phyloP scores from a whole-genome alignment of 2,797 vertebrate species.

The Propithecus deckenii region DNA sequence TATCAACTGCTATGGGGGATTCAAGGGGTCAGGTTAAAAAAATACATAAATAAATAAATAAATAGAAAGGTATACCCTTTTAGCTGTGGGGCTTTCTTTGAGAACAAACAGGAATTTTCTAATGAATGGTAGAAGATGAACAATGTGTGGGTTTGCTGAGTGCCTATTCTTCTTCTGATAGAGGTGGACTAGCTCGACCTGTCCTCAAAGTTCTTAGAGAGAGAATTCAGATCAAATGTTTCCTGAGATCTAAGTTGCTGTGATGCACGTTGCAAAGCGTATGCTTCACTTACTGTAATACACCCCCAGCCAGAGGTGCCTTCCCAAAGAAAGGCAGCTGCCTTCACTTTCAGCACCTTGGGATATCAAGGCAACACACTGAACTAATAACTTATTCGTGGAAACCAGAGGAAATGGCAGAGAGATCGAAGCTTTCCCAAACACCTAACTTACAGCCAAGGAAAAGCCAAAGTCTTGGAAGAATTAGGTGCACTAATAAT shows the following conservation, averaged over 20 bases:
- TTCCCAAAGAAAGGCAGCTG: not conserved
- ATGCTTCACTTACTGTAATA: not conserved
- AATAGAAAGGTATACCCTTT: not conserved
- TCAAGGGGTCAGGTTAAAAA: not conserved
- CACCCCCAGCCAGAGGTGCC: not conserved
- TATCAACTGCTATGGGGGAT: not conserved
- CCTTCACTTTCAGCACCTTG: not conserved
- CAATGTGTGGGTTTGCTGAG: not conserved
- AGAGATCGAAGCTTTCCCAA: not conserved
- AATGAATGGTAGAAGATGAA: not conserved
- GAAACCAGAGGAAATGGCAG: constrained; percentile 28
- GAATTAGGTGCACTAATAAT: constrained; percentile 15
- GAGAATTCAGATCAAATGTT: constrained; percentile 8
- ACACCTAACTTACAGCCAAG: not conserved
- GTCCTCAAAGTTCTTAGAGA: not conserved
- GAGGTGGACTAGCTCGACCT: not conserved
- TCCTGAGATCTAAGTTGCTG: constrained; percentile 25
- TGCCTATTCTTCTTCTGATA: not conserved
- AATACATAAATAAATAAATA: not conserved
- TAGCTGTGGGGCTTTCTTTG: not conserved
- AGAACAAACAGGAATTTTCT: not conserved
- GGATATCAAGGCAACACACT: not conserved
- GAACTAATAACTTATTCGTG: not conserved
- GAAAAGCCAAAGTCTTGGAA: constrained; percentile 35
- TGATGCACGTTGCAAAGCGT: constrained; percentile 20